Evolutionary conservation across 1,140 invertebrate species (phyloP).

Genomic region (Temnothorax longispinosus): DNA sequence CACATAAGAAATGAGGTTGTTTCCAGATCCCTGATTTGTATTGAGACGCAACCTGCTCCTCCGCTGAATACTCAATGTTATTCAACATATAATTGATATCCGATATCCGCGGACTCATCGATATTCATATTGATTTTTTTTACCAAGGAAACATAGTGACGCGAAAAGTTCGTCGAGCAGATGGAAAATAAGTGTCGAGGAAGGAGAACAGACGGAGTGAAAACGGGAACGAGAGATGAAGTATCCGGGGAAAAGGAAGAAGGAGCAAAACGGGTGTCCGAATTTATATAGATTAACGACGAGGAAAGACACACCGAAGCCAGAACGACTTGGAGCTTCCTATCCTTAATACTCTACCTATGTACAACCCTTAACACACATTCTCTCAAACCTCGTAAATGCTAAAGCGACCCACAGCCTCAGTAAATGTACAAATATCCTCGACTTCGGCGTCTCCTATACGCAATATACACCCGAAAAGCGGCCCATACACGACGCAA

Average conservation of each 20-base stretch:
- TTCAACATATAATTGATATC: neutral
- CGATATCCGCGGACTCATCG: neutral
- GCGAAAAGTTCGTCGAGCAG: constrained; percentile 2
- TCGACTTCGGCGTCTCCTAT: constrained; percentile 35
- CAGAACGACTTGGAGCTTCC: constrained; percentile 54
- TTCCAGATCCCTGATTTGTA: constrained; percentile 5
- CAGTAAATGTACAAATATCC: constrained; percentile 74
- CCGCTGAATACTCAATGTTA: neutral
- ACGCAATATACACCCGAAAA: constrained; percentile 14
- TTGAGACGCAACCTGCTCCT: neutral
- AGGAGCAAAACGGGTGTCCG: constrained; percentile 2
- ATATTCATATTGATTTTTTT: constrained; percentile 12
- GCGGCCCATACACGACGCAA: constrained; percentile 24
- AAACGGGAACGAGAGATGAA: constrained; percentile 5
- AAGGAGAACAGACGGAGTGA: neutral
- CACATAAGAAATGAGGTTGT: neutral
- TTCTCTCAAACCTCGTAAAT: constrained; percentile 73
- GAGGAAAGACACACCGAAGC: constrained; percentile 71
- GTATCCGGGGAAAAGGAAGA: neutral
- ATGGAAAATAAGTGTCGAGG: constrained; percentile 22
- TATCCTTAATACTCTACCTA: constrained; percentile 66
- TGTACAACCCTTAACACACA: constrained; percentile 33
- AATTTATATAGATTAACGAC: constrained; percentile 43
- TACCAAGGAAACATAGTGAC: neutral
- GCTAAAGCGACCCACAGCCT: constrained; percentile 81